These are phyloP conservation scores for Nothocercus julius DNA, from an alignment of 2,113 vertebrate genomes.

Conservation along the genomic window DNA sequence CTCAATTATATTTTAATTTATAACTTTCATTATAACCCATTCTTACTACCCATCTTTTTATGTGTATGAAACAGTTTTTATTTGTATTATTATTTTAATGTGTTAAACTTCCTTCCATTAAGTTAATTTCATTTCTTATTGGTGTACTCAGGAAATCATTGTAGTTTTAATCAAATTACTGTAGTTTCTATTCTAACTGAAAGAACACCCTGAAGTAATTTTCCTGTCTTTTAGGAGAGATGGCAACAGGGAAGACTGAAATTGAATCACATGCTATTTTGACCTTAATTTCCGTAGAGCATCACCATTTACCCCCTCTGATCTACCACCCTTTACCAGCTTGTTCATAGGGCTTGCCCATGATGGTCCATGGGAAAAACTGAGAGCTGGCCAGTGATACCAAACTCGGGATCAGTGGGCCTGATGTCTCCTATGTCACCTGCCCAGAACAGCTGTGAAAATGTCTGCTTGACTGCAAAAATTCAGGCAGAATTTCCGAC, in stretches of 20 bases:
- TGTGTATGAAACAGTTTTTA: not conserved
- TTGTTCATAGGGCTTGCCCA: not conserved
- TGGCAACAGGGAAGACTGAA: not conserved
- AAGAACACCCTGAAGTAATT: not conserved
- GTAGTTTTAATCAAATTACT: constrained; percentile 38
- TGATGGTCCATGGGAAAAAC: not conserved
- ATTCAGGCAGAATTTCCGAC: not conserved
- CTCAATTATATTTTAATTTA: constrained; percentile 36
- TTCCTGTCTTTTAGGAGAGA: not conserved
- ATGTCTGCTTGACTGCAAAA: not conserved
- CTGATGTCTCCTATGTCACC: not conserved
- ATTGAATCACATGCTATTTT: not conserved
- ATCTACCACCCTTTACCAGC: not conserved
- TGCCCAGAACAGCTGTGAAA: not conserved
- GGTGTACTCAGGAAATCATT: not conserved
- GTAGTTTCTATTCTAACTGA: not conserved
- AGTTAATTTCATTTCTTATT: not conserved
- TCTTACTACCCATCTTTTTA: not conserved
- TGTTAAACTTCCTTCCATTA: constrained; percentile 8
- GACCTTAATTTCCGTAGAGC: not conserved
- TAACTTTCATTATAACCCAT: not conserved
- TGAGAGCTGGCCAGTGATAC: not conserved
- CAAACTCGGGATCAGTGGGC: not conserved
- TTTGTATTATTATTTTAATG: constrained; percentile 22
- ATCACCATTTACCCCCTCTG: not conserved